Base-by-base conservation (phyloP, 1,140 invertebrate species). In the Drosophila sulfurigaster region DNA sequence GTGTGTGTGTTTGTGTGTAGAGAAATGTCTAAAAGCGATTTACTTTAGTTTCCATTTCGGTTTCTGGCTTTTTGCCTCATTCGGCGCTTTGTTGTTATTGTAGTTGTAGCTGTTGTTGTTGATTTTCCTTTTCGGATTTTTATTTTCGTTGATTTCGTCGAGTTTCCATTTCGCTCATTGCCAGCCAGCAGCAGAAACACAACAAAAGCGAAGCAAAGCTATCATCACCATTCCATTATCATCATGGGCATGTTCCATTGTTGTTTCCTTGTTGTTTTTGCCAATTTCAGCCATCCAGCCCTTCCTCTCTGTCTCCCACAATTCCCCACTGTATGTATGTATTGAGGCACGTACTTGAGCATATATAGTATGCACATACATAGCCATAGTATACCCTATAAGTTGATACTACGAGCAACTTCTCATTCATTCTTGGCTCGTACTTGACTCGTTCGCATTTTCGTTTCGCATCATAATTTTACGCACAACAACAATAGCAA, bases 391-490 rank as follows among this genome's bases (percentile, higher is more conserved):
- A 54, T 28, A 30, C 5, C 15, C 13, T 41, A 48, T 38, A 58
- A 30, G 45, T 65, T 51, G 43, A 13, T 66, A 46, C 11, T 48
- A 20, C 16, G 25, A 66, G 30, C 43, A 65, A 60, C 76, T 82
- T 74, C 68, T 79, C 83, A 79, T 64, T 66, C 68, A 89, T 81
- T 85, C 85, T 64, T 43, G 51, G 52, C 81, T 89, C 80, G 78
- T 82, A 71, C 70, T 80, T 59, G 79, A 58, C 77, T 80, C 70
- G 56, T 70, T 69, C 69, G 69, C 77, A 70, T 85, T 90, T 88
- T 85, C 86, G 85, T 89, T 89, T 89, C 85, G 86, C 86, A 79
- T 89, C 85, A 89, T 89, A 89, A 89, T 89, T 89, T 88, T 75
- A 58, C 66, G 56, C 75, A 79, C 67, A 48, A 78, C 57, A 48